These are phyloP conservation scores for Lanius ludovicianus DNA, from an alignment of 2,113 vertebrate genomes.

Conservation along the genomic window DNA sequence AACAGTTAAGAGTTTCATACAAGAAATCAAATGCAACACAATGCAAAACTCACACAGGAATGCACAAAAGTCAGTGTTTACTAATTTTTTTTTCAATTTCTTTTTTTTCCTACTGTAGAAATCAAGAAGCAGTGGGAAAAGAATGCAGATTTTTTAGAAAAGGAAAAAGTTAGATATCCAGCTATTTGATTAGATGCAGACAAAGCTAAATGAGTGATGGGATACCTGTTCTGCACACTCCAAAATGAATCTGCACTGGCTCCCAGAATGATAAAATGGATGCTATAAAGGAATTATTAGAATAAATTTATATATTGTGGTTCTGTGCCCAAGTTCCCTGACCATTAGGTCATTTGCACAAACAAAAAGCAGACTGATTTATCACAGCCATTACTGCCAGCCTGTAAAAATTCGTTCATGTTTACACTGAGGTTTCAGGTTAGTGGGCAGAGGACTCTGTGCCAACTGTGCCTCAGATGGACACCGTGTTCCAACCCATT, in stretches of 20 bases:
- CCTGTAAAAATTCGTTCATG: not conserved
- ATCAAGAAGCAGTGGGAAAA: not conserved
- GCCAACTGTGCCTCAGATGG: not conserved
- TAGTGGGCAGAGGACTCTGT: not conserved
- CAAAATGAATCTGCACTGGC: not conserved
- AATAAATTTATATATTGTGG: not conserved
- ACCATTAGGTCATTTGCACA: not conserved
- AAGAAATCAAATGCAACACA: not conserved
- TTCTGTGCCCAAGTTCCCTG: not conserved
- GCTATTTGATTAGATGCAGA: not conserved
- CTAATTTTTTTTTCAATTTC: not conserved
- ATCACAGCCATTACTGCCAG: not conserved
- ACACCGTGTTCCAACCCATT: not conserved
- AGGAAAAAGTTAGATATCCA: not conserved
- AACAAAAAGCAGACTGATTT: not conserved
- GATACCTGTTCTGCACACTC: not conserved
- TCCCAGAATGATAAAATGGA: not conserved
- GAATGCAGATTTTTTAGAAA: not conserved
- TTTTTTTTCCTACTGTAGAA: not conserved
- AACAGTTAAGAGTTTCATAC: not conserved
- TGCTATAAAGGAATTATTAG: not conserved
- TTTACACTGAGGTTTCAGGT: not conserved
- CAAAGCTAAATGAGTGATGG: not conserved
- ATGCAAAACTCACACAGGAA: not conserved
- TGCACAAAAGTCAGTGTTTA: not conserved